Conservation (phyloP, 2,797 vertebrate species). For the Scleropages formosus region DNA sequence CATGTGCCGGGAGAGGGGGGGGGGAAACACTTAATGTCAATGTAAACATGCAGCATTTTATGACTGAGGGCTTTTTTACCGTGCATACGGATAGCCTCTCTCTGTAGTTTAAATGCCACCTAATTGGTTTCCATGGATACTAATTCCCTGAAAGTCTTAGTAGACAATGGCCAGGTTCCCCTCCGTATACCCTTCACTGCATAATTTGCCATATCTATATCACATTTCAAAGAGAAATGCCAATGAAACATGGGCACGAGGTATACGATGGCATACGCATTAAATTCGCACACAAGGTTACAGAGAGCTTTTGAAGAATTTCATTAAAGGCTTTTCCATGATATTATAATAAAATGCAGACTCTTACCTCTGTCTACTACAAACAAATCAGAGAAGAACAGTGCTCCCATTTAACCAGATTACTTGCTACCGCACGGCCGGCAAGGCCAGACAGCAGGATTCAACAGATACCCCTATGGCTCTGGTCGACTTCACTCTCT, state of each 20-base stretch:
- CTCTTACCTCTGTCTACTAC: not conserved
- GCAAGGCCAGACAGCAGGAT: not conserved
- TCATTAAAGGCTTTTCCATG: not conserved
- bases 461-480: not conserved
- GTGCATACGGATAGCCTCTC: slow-evolving; percentile 46
- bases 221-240: not conserved
- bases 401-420: not conserved
- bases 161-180: slow-evolving; percentile 39
- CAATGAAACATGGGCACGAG: not conserved
- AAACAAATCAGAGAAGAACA: not conserved
- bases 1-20: slow-evolving; percentile 39
- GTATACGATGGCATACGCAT: not conserved
- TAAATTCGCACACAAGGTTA: not conserved
- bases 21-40: slow-evolving; percentile 49
- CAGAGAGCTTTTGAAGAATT: slow-evolving; percentile 1
- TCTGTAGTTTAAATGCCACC: slow-evolving; percentile 53
- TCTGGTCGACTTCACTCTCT: not conserved
- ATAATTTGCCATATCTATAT: not conserved
- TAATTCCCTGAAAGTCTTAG: slow-evolving; percentile 47
- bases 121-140: slow-evolving; percentile 58
- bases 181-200: slow-evolving; percentile 30
- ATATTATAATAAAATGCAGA: not conserved
- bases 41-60: slow-evolving; percentile 52
- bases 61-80: slow-evolving; percentile 56
- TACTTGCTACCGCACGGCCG: not conserved